These are phyloP conservation scores for Drosophila tani DNA, from an alignment of 1,140 invertebrate genomes.

Conservation along the genomic window DNA sequence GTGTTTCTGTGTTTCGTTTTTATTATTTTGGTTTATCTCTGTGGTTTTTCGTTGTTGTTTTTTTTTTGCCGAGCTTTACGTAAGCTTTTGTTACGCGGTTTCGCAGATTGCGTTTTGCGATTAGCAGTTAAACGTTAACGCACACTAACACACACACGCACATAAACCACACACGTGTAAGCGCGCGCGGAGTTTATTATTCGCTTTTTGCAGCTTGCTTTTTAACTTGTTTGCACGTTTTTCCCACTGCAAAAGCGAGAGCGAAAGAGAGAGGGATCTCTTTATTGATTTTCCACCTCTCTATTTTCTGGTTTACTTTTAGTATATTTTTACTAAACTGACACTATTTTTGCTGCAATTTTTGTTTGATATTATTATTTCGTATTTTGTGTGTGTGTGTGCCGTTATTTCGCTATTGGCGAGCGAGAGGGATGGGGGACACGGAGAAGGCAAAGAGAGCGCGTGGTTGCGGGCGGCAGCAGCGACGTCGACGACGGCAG, in stretches of 20 bases:
- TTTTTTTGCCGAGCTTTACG: conserved; percentile 49
- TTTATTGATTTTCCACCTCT: conserved; percentile 73
- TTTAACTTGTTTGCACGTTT: conserved; percentile 71
- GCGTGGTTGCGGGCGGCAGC: conserved; percentile 37
- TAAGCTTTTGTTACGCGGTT: conserved; percentile 64
- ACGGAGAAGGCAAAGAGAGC: conserved; percentile 20
- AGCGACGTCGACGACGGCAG: conserved; percentile 22
- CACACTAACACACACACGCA: conserved; percentile 23
- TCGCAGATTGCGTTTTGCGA: conserved; percentile 38
- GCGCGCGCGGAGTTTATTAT: conserved; percentile 51
- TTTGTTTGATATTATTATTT: conserved; percentile 70
- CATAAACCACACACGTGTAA: conserved; percentile 30
- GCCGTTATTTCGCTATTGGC: conserved; percentile 22
- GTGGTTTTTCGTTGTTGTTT: conserved; percentile 32
- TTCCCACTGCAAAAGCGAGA: conserved; percentile 34
- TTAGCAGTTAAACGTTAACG: conserved; percentile 68
- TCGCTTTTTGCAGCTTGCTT: conserved; percentile 42
- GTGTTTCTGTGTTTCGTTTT: conserved; percentile 17
- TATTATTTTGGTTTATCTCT: conserved; percentile 12
- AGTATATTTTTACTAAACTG: conserved; percentile 27
- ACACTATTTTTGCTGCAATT: conserved; percentile 34
- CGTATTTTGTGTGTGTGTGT: conserved; percentile 21
- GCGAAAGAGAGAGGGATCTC: conserved; percentile 27
- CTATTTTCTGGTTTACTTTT: conserved; percentile 16
- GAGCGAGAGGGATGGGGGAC: conserved; percentile 4